Evolutionary conservation across 2,113 vertebrate genomes (phyloP), one percentile per base, ranked within the genome.

Genomic region (Semicossyphus pulcher): DNA sequence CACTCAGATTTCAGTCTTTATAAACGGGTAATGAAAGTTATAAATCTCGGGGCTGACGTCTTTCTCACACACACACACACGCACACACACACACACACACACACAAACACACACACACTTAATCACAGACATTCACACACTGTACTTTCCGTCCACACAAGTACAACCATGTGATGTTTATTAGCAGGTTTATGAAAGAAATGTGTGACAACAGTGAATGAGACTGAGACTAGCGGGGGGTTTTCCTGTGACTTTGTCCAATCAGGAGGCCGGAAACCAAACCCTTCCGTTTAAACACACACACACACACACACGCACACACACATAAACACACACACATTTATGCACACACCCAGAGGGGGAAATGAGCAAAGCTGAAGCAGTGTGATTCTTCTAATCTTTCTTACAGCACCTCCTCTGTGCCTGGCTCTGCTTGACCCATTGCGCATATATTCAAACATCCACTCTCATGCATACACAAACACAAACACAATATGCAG

Each of bases 181-280:
- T 82, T 44, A 45, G 34, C 54, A 57, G 65, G 47, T 84, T 83
- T 81, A 75, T 72, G 67, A 59, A 61, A 71, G 78, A 88, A 63
- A 81, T 60, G 45, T 85, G 66, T 67, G 65, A 84, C 77, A 90
- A 67, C 45, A 72, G 29, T 76, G 45, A 83, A 78, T 71, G 62
- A 83, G 64, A 81, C 34, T 26, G 32, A 65, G 63, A 73, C 71
- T 39, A 52, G 39, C 60, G 63, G 41, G 83, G 69, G 81, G 47
- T 16, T 88, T 89, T 86, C 68, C 89, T 87, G 25, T 78, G 56
- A 86, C 52, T 78, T 75, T 83, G 85, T 81, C 83, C 79, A 89
- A 85, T 91, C 84, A 76, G 77, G 57, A 85, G 56, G 56, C 67
- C 85, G 89, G 88, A 91, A 87, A 72, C 80, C 86, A 85, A 80